phyloP scores from a whole-genome alignment of 1,140 invertebrate genomes.

The Drosophila saltans region DNA sequence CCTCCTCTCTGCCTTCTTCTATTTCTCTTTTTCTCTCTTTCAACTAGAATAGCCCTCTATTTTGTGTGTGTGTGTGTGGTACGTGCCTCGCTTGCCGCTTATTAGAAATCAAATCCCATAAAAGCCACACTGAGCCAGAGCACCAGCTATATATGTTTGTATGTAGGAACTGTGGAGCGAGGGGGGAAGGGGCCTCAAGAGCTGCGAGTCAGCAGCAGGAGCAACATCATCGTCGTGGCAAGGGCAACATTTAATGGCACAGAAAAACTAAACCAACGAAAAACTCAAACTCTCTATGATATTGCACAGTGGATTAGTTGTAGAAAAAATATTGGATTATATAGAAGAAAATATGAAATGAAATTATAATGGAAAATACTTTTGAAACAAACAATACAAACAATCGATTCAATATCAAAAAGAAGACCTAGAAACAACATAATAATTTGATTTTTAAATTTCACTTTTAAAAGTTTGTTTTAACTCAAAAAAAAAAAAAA shows the following conservation, averaged over 20 bases:
- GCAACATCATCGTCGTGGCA: slow-evolving; percentile 21
- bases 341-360: background rate
- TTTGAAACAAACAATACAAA: too few species aligned
- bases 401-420: too few species aligned
- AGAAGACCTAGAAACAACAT: too few species aligned
- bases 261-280: slow-evolving; percentile 56
- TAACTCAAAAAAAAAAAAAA: too few species aligned
- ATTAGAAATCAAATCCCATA: slow-evolving; percentile 81
- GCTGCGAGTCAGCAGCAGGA: slow-evolving; percentile 19
- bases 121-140: slow-evolving; percentile 75
- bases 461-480: too few species aligned
- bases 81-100: slow-evolving; percentile 78
- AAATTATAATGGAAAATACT: too few species aligned
- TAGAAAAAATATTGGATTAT: background rate
- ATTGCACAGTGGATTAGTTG: background rate
- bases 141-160: background rate
- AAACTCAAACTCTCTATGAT: slow-evolving; percentile 11
- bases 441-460: too few species aligned
- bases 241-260: slow-evolving; percentile 52
- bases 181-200: background rate
- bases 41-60: slow-evolving; percentile 10
- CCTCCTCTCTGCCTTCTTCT: background rate
- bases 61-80: slow-evolving; percentile 36
- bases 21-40: background rate
- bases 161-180: background rate